These are phyloP conservation scores for Siphamia tubifer DNA, from an alignment of 2,113 vertebrate species.

Conservation along the genomic window DNA sequence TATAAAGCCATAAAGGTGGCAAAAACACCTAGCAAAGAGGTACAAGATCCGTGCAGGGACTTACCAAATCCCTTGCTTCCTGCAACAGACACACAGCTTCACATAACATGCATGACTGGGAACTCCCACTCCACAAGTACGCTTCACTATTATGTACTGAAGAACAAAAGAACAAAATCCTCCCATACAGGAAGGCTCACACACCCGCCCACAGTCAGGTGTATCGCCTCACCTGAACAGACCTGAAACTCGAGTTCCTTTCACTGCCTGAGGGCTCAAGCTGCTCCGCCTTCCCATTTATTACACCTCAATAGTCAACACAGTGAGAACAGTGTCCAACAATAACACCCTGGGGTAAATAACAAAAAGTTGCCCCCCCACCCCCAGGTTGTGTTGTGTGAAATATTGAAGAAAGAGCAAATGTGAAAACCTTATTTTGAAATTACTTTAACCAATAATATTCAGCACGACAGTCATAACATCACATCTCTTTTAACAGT, in stretches of 20 bases:
- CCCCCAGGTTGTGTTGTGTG: too few relatives aligned
- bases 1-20: not conserved
- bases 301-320: conserved; percentile 8
- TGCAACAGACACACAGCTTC: conserved; percentile 12
- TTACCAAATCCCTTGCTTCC: conserved; percentile 38
- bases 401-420: too few relatives aligned
- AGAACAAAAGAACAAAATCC: not conserved
- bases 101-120: not conserved
- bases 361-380: too few relatives aligned
- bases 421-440: too few relatives aligned
- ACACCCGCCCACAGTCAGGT: conserved; percentile 32
- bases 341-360: not conserved
- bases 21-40: not conserved
- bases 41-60: not conserved
- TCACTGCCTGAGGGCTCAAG: not conserved
- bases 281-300: conserved; percentile 24
- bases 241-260: conserved; percentile 68
- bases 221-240: conserved; percentile 57
- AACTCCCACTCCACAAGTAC: not conserved
- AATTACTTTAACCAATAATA: too few relatives aligned
- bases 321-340: not conserved
- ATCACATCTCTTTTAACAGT: too few relatives aligned
- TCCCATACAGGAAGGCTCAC: conserved; percentile 35
- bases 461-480: too few relatives aligned
- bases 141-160: not conserved